Base-by-base conservation (phyloP, 1,140 invertebrate species). In the Agrypnia vestita region DNA sequence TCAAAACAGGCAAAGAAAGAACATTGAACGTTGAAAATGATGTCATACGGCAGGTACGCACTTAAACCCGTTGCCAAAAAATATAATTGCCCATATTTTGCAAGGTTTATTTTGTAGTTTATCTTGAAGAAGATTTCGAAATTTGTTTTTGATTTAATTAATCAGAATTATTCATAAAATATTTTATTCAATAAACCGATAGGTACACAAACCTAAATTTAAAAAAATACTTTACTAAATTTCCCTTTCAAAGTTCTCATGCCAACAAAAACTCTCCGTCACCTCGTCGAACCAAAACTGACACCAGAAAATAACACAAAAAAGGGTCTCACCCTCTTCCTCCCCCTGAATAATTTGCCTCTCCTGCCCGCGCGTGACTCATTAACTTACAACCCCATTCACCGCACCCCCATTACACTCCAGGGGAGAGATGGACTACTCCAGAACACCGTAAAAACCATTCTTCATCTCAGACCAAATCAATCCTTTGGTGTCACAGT, bases 231-330 rank as follows among this genome's bases (percentile, higher is more conserved):
- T 67, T 67, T n/a, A 67, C 62, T 43, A 15, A 46, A 44, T 67
- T 67, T 67, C 62, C 43, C 10, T 44, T 67, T 67, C 62, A 67
- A n/a, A 43, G 12, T 44, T 44, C 62, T 17, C n/a, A n/a, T 43
- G 46, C 15, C 12, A 71, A 51, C 6, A 25, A n/a, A 71, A 62
- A 49, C 46, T 25, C 56, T 49, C 44, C 76, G 62, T 75, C 75
- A 80, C 81, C 81, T 78, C 69, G 35, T 76, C 15, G 75, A 78
- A 83, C 79, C 82, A 83, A 78, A 83, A 80, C 79, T 77, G 82
- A 78, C 82, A 83, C 82, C 82, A 83, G 82, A 83, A 83, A 83
- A 83, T 83, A 80, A 80, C 76, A 82, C 64, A 75, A 80, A 78
- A 78, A 78, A 76, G 76, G 47, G 46, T 56, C 62, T 51, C 64